Base-by-base conservation (phyloP, 2,797 vertebrate species). In the Cottoperca gobio region DNA sequence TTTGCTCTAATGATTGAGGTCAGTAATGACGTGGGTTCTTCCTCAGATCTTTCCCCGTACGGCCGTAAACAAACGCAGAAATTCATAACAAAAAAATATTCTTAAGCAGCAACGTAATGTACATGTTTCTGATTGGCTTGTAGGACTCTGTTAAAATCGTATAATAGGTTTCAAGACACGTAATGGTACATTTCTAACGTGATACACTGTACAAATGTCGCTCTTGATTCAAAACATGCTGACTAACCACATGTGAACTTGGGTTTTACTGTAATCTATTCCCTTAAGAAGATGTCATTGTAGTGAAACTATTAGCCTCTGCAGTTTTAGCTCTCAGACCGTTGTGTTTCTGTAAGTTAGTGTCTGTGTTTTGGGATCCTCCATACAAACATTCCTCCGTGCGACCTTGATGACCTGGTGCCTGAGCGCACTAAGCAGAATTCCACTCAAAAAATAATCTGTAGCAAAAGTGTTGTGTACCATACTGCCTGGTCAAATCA, bases 321-420 rank as follows among this genome's bases (percentile, higher is more conserved):
- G 33, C 53, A 61, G 37, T 54, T 31, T 26, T 13, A 49, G 37
- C 46, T 60, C n/a, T 33, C 11, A 45, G 39, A 71, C 12, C 19
- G n/a, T 61, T 45, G 55, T 48, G 68, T 71, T 59, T 55, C 65
- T 73, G 6, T 67, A 31, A 70, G 19, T 49, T 33, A 23, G 12
- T 55, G 31, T 82, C 57, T 75, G 54, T 63, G 49, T 50, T 79
- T 76, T 43, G 31, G 43, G 76, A 83, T 82, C 67, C 55, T 81
- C 55, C 37, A 10, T 45, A 8, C 37, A 58, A 72, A 77, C 63
- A 81, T 81, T 84, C 66, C 70, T 73, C 52, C 28, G 35, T 14
- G 59, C 40, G 14, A 81, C 88, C 84, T 73, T 28, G 0, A 16
- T 85, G 76, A 84, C 77, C 85, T 11, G 9, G 65, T 60, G 60